Evolutionary conservation across 2,888 invertebrate species (phyloP), one percentile per base, ranked within the genome.

Genomic region (Tenthredo distinguenda): DNA sequence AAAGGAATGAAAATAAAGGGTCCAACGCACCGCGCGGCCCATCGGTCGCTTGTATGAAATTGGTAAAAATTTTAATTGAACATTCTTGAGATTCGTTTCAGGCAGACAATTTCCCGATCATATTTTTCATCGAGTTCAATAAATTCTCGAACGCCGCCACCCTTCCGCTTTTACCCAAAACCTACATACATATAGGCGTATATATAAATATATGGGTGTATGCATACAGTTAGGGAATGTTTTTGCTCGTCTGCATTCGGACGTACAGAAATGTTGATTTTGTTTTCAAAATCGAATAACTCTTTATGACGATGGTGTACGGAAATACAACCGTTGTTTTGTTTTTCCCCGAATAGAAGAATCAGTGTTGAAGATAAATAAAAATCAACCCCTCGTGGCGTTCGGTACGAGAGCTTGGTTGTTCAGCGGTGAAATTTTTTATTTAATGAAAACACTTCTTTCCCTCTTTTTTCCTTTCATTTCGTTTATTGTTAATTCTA

Each of bases 1-100:
- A 26, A 68, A 34, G 18, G 15, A 47, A 76, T 0, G 26, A 77
- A 77, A 50, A 50, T 18, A 50, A 50, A 47, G 55, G 68, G 31
- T 31, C 4, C 34, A 12, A 68, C 26, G 18, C 50, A 62, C 65
- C 10, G 34, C 9, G 3, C 31, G 12, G 26, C 43, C 43, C 43
- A 43, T 26, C 15, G 34, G 68, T 34, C 21, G 34, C n/a, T 55
- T n/a, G 77, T 55, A 55, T 50, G 26, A 55, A 34, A 55, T 50
- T 50, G 77, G 55, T 77, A 62, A 81, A 77, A 81, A 58, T 40
- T 81, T 62, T 81, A 62, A 81, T 81, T 81, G 50, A 81, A 81
- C 58, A 81, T 81, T 62, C 81, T 81, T 37, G 81, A 62, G 37
- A 81, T 62, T 6, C 40, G 81, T 58, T 62, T 81, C 62, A 62